Evolutionary conservation across 2,113 vertebrate genomes (phyloP), one percentile per base, ranked within the genome.

Genomic region (Megaceryle torquata): DNA sequence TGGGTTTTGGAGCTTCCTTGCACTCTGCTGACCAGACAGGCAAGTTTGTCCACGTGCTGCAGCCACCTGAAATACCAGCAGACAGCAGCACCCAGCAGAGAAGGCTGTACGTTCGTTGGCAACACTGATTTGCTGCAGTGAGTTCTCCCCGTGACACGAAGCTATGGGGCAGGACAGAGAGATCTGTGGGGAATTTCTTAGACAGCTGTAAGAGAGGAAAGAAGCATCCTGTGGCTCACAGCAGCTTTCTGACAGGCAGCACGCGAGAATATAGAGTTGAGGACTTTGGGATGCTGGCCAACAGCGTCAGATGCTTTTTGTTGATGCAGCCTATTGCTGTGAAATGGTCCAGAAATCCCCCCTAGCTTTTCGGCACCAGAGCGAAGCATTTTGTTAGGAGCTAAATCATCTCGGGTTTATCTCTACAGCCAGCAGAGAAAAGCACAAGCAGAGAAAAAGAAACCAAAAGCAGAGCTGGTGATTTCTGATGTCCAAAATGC

Each of bases 281-380:
- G 60, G 51, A 14, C 64, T 90, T 75, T 56, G 82, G 95, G 94
- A 93, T 29, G 64, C 6, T 5, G 26, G 95, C 95, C 95, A 96
- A 24, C 17, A 86, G 76, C 86, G 75, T 96, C 86, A 92, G 72
- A 75, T 84, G 71, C 72, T 92, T 75, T 72, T 61, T 64, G 72
- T 77, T 77, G 90, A 88, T 90, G 84, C 77, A 75, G 92, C 57
- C 82, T 68, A 57, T 95, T 93, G 82, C 90, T 90, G 93, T 96
- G 90, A 95, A 96, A 96, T 95, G 94, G 93, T 88, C 94, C 93
- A 96, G 94, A 96, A 97, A 95, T 71, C 56, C 68, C 92, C 69
- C 91, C 91, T 37, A 95, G 85, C 88, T 75, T 70, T 74, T 43
- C 19, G 1, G 77, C 86, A 44, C 48, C 7, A 1, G 68, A 93